Conservation (phyloP, 2,888 invertebrate species). For the Priocnemis perturbator region DNA sequence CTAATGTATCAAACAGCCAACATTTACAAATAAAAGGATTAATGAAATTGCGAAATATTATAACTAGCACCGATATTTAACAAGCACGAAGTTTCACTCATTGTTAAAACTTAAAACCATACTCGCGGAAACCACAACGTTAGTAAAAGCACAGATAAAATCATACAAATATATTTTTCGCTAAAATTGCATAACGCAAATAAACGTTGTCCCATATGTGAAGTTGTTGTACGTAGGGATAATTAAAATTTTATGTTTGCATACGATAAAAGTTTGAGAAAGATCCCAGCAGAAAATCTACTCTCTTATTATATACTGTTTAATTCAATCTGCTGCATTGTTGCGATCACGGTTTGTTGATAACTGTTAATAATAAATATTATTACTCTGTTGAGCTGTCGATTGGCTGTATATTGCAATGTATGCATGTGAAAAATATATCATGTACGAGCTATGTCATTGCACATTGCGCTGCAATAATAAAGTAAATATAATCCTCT, state of each 20-base stretch:
- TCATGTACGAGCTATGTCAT: constrained; percentile 70
- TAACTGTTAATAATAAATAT: constrained; percentile 73
- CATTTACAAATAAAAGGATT: too few relatives aligned
- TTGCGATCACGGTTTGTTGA: constrained; percentile 73
- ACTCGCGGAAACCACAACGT: background rate
- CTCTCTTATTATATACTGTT: constrained; percentile 63
- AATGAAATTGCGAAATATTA: too few relatives aligned
- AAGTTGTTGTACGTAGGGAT: background rate
- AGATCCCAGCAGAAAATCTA: constrained; percentile 52
- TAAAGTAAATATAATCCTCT: constrained; percentile 76
- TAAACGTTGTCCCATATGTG: background rate
- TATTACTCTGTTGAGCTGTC: constrained; percentile 72
- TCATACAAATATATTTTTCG: background rate
- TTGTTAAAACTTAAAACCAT: too few relatives aligned
- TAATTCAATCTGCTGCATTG: constrained; percentile 72
- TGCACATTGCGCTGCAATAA: constrained; percentile 73
- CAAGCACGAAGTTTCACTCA: too few relatives aligned
- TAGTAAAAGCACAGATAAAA: background rate
- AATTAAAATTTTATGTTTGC: background rate
- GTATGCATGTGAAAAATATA: constrained; percentile 71
- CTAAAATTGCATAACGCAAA: constrained; percentile 2
- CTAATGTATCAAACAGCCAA: too few relatives aligned
- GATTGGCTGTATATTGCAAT: constrained; percentile 73
- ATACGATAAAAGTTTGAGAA: constrained; percentile 1
- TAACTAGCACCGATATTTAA: too few relatives aligned